Evolutionary conservation across 2,888 invertebrate genomes (phyloP).

Genomic region (Bruchidius siliquastri): DNA sequence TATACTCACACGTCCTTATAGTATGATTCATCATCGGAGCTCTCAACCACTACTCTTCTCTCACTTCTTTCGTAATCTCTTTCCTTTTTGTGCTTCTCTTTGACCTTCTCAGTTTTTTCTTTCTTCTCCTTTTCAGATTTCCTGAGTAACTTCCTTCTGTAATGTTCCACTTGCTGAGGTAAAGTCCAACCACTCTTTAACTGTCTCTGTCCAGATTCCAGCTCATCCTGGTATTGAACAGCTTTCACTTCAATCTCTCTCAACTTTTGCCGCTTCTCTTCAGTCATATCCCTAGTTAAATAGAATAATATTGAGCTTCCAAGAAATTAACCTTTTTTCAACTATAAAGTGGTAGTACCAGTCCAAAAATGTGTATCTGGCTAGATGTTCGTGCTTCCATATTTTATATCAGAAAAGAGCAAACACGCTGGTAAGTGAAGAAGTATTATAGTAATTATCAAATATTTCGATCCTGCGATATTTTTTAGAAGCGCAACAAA

Average conservation of each 20-base stretch:
- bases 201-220: slow-evolving; percentile 78
- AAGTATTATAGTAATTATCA: no score
- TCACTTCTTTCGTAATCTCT: slow-evolving; percentile 43
- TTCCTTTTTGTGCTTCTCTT: slow-evolving; percentile 38
- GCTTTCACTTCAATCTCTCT: slow-evolving; percentile 94
- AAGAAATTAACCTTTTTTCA: no score
- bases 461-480: no score
- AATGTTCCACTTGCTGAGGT: slow-evolving; percentile 83
- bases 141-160: slow-evolving; percentile 80
- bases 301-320: no score
- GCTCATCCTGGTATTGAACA: slow-evolving; percentile 91
- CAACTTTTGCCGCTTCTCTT: slow-evolving; percentile 68
- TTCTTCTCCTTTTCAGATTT: slow-evolving; percentile 54
- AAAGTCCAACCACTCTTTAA: slow-evolving; percentile 71
- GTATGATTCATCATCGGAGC: slow-evolving; percentile 43
- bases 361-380: no score
- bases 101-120: slow-evolving; percentile 37
- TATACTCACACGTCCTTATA: slow-evolving; percentile 46
- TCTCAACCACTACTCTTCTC: slow-evolving; percentile 30
- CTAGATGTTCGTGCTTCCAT: no score
- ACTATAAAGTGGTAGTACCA: background rate
- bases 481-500: no score
- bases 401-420: no score
- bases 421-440: no score
- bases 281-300: slow-evolving; percentile 53